Conservation (phyloP, 2,888 invertebrate species). For the Acronicta aceris region DNA sequence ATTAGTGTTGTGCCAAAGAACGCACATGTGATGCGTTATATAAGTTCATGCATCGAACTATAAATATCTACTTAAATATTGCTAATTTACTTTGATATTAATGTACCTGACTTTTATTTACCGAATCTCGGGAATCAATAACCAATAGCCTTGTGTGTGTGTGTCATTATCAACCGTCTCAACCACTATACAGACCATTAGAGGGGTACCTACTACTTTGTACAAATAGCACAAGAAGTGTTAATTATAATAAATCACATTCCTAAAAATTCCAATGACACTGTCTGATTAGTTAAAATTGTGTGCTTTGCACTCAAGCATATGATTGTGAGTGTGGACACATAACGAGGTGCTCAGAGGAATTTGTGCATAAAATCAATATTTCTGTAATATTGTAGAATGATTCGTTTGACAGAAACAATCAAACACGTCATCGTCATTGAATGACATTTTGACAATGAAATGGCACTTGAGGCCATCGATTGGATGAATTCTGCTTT, state of each 20-base stretch:
- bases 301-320: no score
- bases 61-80: slow-evolving; percentile 31
- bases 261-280: no score
- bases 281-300: no score
- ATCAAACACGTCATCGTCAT: no score
- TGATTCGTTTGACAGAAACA: no score
- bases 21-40: slow-evolving; percentile 45
- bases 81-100: slow-evolving; percentile 21
- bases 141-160: background rate
- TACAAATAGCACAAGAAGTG: background rate
- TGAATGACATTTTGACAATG: no score
- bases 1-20: slow-evolving; percentile 67
- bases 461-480: no score
- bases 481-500: background rate
- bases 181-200: background rate
- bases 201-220: background rate
- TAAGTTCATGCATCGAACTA: slow-evolving; percentile 42
- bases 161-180: slow-evolving; percentile 8
- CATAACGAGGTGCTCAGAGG: no score
- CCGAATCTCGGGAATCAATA: slow-evolving; percentile 27
- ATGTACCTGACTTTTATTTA: slow-evolving; percentile 50
- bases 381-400: no score
- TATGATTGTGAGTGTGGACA: no score
- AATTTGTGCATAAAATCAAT: no score
- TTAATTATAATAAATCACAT: background rate